These are phyloP conservation scores for Lycia hirtaria DNA, from an alignment of 2,888 invertebrate genomes.

Conservation along the genomic window DNA sequence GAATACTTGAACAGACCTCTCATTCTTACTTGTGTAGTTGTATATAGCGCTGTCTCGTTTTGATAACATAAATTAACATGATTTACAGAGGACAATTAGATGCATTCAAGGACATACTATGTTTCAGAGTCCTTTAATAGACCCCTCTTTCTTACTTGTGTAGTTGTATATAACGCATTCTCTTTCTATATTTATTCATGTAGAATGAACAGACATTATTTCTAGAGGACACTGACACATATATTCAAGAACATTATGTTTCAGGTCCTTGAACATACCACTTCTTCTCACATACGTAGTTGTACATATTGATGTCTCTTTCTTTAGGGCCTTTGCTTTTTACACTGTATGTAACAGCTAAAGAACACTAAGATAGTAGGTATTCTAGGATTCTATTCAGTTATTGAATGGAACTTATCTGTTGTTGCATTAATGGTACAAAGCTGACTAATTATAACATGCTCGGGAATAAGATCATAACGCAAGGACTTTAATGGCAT, in stretches of 20 bases:
- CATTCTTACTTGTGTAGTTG: neutral
- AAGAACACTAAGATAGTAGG: neutral
- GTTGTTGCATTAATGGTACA: too few relatives aligned
- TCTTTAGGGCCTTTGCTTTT: neutral
- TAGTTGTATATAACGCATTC: slow-evolving; percentile 3
- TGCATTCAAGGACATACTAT: slow-evolving; percentile 78
- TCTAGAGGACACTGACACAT: slow-evolving; percentile 83
- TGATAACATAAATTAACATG: slow-evolving; percentile 94
- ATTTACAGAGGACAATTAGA: slow-evolving; percentile 87
- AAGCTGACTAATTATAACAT: too few relatives aligned
- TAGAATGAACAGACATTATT: slow-evolving; percentile 94
- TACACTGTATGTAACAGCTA: too few relatives aligned
- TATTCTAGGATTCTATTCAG: too few relatives aligned
- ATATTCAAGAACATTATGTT: slow-evolving; percentile 79
- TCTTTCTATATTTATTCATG: neutral
- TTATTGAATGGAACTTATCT: too few relatives aligned
- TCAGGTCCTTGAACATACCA: slow-evolving; percentile 66
- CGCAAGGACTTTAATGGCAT: too few relatives aligned
- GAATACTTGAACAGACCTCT: neutral
- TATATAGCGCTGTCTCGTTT: neutral
- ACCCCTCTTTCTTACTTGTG: slow-evolving; percentile 2
- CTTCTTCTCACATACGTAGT: neutral
- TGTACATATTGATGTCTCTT: neutral
- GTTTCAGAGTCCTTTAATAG: slow-evolving; percentile 73
- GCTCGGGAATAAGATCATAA: too few relatives aligned